Base-by-base conservation (phyloP, 2,888 invertebrate species). In the Cistogaster globosa region DNA sequence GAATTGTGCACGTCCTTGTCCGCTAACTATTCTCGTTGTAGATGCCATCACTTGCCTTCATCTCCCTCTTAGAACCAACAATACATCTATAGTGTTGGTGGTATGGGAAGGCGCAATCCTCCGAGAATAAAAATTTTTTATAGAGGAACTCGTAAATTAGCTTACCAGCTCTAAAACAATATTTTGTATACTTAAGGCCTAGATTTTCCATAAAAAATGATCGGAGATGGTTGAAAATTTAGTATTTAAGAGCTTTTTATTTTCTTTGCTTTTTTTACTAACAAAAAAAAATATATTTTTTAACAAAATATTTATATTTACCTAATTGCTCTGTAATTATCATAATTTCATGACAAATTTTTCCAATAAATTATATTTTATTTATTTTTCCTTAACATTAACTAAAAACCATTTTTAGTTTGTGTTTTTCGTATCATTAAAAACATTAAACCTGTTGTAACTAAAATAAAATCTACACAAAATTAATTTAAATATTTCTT, bases 401-500 rank as follows among this genome's bases (percentile, higher is more conserved):
- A 55, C 45, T 45, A 8, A 32, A 11, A 11, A n/a, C 9, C 1
- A 42, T 38, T 57, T 22, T n/a, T 12, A 1, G 36, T 71, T 48
- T 71, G 20, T 42, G n/a, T n/a, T 1, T 55, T 45, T 42, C 11
- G 11, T 7, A 38, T 38, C 8, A 38, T 38, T 42, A 7, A n/a
- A 11, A 57, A 45, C 26, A 0, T 22, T 36, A 79, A 75, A 79
- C 69, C 69, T 79, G 79, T 65, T 79, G 75, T 45, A 69, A 8
- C 32, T 32, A 7, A 48, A 55, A 57, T 57, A 62, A 72, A 83
- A 48, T 62, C 9, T 63, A 67, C 57, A 51, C 51, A 38, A 84
- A 81, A 77, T 84, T 76, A 84, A 84, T 84, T 84, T 77, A 81
- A 84, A 84, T 77, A 81, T 74, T 68, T 81, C 68, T 55, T 78